These are phyloP conservation scores for Trachelus stipa DNA, from an alignment of 2,888 invertebrate species.

Conservation along the genomic window DNA sequence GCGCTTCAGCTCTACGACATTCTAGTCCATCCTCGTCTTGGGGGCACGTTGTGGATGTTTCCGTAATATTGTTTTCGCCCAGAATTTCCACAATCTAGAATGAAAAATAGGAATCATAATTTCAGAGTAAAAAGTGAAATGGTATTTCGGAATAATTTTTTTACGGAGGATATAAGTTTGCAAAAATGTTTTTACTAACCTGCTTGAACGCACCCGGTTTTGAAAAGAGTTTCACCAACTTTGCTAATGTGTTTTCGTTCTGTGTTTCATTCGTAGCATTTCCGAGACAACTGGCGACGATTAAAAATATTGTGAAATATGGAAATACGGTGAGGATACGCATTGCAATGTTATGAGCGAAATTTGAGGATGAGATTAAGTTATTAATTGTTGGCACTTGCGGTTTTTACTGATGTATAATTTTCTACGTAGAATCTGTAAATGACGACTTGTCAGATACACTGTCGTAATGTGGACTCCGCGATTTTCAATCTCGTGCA, in stretches of 20 bases:
- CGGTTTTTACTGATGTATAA: background rate
- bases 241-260: slow-evolving; percentile 56
- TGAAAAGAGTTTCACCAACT: slow-evolving; percentile 62
- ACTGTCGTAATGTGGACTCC: background rate
- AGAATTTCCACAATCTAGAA: slow-evolving; percentile 56
- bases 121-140: background rate
- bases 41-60: slow-evolving; percentile 56
- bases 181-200: slow-evolving; percentile 40
- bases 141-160: background rate
- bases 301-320: background rate
- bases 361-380: background rate
- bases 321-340: background rate
- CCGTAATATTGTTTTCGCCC: slow-evolving; percentile 56
- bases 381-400: background rate
- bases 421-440: background rate
- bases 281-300: slow-evolving; percentile 25
- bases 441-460: background rate
- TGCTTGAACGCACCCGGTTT: slow-evolving; percentile 64
- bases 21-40: slow-evolving; percentile 63
- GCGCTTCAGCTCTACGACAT: slow-evolving; percentile 63
- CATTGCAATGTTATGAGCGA: background rate
- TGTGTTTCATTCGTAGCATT: slow-evolving; percentile 36
- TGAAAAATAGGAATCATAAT: background rate
- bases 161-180: background rate
- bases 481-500: background rate